Percentiles rank a stretch among this genome's conserved stretches.
phyloP scores from a whole-genome alignment of 2,888 invertebrate genomes.

The Pharmacophagus antenor region DNA sequence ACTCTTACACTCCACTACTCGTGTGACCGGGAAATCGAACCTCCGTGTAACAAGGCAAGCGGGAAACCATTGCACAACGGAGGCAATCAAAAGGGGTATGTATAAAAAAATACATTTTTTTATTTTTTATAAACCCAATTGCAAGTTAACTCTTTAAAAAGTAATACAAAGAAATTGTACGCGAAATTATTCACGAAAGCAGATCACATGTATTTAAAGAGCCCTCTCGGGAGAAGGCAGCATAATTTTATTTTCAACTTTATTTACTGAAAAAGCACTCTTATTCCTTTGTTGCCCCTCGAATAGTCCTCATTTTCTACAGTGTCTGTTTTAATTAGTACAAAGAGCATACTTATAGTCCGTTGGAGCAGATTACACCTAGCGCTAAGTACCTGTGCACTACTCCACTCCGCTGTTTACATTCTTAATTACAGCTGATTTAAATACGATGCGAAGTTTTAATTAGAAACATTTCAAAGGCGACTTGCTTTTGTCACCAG shows the following conservation, averaged over 20 bases:
- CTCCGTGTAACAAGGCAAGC: too few species aligned
- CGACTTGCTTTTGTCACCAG: background rate
- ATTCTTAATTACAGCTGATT: conserved; percentile 36
- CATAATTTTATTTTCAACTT: conserved; percentile 59
- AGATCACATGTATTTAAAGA: conserved; percentile 21
- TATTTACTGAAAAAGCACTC: conserved; percentile 58
- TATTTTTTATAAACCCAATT: too few species aligned
- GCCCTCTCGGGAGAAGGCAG: conserved; percentile 42
- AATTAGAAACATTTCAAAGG: conserved; percentile 22
- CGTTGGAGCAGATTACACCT: conserved; percentile 50
- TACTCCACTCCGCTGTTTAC: conserved; percentile 42
- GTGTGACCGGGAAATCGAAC: too few species aligned
- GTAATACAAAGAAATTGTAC: too few species aligned
- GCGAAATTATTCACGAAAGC: background rate
- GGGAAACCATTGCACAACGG: too few species aligned
- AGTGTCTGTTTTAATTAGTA: conserved; percentile 71
- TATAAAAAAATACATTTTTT: too few species aligned
- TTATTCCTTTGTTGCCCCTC: conserved; percentile 45
- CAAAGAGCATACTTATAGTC: conserved; percentile 65
- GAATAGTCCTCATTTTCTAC: conserved; percentile 44
- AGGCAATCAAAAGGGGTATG: too few species aligned
- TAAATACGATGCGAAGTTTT: conserved; percentile 27
- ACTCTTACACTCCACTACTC: too few species aligned
- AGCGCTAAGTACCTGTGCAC: conserved; percentile 31
- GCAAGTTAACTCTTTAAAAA: too few species aligned